Base-by-base conservation (phyloP, 1,140 invertebrate species). In the Drosophila arizonae region DNA sequence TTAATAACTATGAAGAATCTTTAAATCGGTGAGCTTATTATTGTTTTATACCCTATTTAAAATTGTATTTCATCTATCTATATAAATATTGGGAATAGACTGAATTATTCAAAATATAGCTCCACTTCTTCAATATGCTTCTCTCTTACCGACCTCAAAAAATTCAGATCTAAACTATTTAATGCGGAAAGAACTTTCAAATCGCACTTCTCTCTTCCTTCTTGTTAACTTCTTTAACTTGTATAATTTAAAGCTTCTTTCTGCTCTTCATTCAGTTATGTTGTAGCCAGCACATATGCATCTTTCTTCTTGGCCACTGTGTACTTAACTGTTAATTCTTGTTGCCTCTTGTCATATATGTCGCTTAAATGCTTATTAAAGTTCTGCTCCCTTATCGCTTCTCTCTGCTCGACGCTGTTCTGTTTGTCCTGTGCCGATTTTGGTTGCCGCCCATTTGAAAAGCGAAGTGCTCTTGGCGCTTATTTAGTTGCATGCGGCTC, bases 321-420 rank as follows among this genome's bases (percentile, higher is more conserved):
- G 55, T 30, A 60, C 56, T 60, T 60, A 48, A 17, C 43, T 50
- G 28, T 21, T 21, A 17, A 33, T 60, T 60, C 57, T 60, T 60
- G 17, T 33, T 33, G 43, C 15, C 43, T 17, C 57, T 33, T 48
- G 43, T 58, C 48, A 17, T 41, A 50, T 65, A 43, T 65, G 60
- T 64, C 30, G 52, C 46, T 64, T 73, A 67, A 77, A 62, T 74
- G 74, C 69, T 81, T 73, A 81, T 81, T 77, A 81, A 78, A 52
- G 62, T 28, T 82, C 43, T 64, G 41, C 13, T 13, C 3, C 74
- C 43, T 60, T 43, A 9, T 39, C 17, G 21, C 33, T n/a, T 17
- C n/a, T 6, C n/a, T 55, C 10, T n/a, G 1, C 41, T 30, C n/a
- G 15, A 11, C 11, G 10, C 24, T 26, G 11, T 6, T 3, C 26